These are phyloP conservation scores for Notarius lentiginosus DNA, from an alignment of 2,113 vertebrate genomes.

Conservation along the genomic window DNA sequence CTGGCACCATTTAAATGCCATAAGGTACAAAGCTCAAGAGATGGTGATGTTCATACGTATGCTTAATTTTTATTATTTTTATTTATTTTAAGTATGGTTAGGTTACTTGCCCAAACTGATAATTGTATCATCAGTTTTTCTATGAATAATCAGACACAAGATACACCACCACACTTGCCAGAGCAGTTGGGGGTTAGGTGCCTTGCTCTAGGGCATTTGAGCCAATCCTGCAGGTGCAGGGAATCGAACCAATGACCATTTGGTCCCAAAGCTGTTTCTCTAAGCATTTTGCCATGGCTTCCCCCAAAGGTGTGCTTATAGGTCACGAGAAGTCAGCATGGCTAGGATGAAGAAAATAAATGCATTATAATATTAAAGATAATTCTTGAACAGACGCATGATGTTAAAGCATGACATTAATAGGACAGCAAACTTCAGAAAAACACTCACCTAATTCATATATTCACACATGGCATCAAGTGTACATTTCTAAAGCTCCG, in stretches of 20 bases:
- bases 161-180: too few relatives aligned
- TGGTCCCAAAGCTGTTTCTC: too few relatives aligned
- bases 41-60: slow-evolving; percentile 19
- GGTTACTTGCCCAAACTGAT: too few relatives aligned
- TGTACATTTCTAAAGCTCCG: not conserved
- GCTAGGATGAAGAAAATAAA: slow-evolving; percentile 9
- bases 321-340: slow-evolving; percentile 22
- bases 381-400: not conserved
- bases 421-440: not conserved
- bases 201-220: too few relatives aligned
- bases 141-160: too few relatives aligned
- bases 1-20: slow-evolving; percentile 33
- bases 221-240: too few relatives aligned
- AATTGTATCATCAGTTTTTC: too few relatives aligned
- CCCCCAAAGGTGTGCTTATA: slow-evolving; percentile 1
- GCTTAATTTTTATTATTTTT: not conserved
- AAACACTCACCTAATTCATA: not conserved
- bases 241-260: too few relatives aligned
- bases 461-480: not conserved
- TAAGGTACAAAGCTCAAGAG: slow-evolving; percentile 8
- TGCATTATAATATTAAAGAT: not conserved
- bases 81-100: too few relatives aligned
- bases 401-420: not conserved
- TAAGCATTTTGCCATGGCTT: too few relatives aligned
- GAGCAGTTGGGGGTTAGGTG: too few relatives aligned